Evolutionary conservation across 2,797 vertebrate species (phyloP).

Genomic region (Sebastes steindachneri): DNA sequence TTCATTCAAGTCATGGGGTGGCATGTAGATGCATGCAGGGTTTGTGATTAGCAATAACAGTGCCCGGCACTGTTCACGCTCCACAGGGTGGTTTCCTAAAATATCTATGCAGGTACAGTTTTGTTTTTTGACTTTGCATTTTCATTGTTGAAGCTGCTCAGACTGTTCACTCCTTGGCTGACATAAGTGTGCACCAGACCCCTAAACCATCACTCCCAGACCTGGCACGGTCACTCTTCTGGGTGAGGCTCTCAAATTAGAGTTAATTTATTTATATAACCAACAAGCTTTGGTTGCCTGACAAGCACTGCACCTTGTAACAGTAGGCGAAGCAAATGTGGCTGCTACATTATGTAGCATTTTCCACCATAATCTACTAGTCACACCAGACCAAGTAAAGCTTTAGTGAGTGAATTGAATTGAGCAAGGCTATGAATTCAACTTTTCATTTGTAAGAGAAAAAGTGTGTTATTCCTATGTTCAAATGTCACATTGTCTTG

Average conservation of each 20-base stretch:
- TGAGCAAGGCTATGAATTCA: neutral
- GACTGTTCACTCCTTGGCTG: too few species aligned
- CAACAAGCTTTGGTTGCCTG: neutral
- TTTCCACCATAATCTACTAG: neutral
- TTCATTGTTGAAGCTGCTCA: neutral
- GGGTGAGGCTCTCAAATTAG: neutral
- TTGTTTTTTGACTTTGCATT: neutral
- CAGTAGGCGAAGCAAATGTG: neutral
- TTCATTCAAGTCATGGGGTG: constrained; percentile 16
- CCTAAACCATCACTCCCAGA: too few species aligned
- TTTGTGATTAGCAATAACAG: constrained; percentile 20
- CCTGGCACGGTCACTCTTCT: neutral
- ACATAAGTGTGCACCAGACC: too few species aligned
- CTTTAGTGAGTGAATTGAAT: neutral
- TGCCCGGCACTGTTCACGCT: neutral
- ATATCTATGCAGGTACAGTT: neutral
- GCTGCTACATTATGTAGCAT: neutral
- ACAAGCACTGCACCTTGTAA: neutral
- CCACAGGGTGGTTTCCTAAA: neutral
- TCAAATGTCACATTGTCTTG: neutral
- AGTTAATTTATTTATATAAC: neutral
- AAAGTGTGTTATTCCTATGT: neutral
- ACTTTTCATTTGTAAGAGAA: neutral
- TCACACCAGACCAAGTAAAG: neutral
- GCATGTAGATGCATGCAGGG: constrained; percentile 2